Percentiles rank a stretch among this genome's conserved stretches.
Conservation (phyloP, 2,797 vertebrate genomes). For the Euthynnus affinis region DNA sequence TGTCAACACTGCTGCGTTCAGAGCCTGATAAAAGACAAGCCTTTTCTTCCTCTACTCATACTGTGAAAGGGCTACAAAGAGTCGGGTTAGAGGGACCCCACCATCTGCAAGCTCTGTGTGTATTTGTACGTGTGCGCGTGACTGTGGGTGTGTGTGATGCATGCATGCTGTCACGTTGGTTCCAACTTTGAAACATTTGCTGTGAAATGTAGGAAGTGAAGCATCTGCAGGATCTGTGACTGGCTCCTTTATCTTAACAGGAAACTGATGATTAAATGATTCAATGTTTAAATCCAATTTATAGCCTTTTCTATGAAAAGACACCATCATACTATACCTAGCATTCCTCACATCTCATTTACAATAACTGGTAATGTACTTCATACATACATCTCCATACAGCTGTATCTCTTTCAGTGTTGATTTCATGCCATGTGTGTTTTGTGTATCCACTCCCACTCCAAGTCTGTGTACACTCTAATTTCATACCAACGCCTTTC, state of each 20-base stretch:
- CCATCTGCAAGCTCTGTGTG: constrained; percentile 74
- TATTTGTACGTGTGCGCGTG: constrained; percentile 23
- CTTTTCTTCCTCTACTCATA: constrained; percentile 71
- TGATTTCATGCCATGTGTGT: constrained; percentile 54
- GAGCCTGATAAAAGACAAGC: constrained; percentile 77
- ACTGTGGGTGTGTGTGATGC: constrained; percentile 34
- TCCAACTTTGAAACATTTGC: constrained; percentile 52
- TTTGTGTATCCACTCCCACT: constrained; percentile 47
- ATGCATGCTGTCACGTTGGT: constrained; percentile 47
- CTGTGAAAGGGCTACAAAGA: constrained; percentile 76
- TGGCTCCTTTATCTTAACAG: constrained; percentile 8
- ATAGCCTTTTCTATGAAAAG: not conserved
- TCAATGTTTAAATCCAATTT: constrained; percentile 15
- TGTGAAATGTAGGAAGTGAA: constrained; percentile 37
- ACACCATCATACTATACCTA: not conserved
- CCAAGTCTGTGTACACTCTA: constrained; percentile 42
- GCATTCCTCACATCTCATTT: constrained; percentile 17
- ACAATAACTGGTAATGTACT: constrained; percentile 35
- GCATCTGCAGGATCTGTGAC: constrained; percentile 35
- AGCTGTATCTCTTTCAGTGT: constrained; percentile 42
- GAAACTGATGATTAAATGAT: constrained; percentile 16
- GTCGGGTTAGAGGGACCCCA: constrained; percentile 62
- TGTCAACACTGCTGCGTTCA: constrained; percentile 82
- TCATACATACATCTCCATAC: constrained; percentile 37
- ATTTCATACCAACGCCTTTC: constrained; percentile 59